Evolutionary conservation across 2,113 vertebrate species (phyloP), one percentile per base, ranked within the genome.

Genomic region (Corythornis madagascariensis): DNA sequence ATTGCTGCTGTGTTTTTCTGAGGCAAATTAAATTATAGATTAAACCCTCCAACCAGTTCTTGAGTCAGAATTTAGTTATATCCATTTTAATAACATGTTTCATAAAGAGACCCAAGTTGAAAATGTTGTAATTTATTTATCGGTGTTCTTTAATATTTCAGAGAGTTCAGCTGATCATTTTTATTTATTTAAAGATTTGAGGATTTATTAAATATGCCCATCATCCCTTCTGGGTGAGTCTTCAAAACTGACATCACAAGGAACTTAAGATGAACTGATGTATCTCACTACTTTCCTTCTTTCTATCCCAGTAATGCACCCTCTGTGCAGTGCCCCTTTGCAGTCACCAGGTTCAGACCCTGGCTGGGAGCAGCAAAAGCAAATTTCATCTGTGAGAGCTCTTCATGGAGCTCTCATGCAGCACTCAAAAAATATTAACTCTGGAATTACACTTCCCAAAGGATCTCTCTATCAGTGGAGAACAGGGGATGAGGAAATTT

Each of bases 131-230:
- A 94, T 92, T 93, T 91, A 88, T 92, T 94, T 88, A 93, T 93
- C 63, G 33, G 42, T 35, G 15, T 47, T 77, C 48, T 88, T 94
- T 85, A 93, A 95, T 95, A 94, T 92, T 94, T 89, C 71, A 96
- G 78, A 20, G 19, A 74, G 61, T 92, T 92, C 42, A 61, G 43
- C 64, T 83, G 11, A 87, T 90, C 0, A 3, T 31, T 78, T 94
- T 94, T 78, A 92, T 92, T 95, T 92, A 86, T 91, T 92, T 94
- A 94, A 89, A 48, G 43, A 43, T 88, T 74, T 93, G 24, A 33
- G 40, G 47, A 56, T 69, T 96, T 90, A 92, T 94, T 87, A 90
- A 86, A 80, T 55, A 81, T 63, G 79, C 40, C 73, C 43, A 84
- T 86, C 90, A 91, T 63, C 50, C 47, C 83, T 52, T 88, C 65